Evolutionary conservation across 1,140 invertebrate species (phyloP).

Genomic region (Drosophila biarmipes): DNA sequence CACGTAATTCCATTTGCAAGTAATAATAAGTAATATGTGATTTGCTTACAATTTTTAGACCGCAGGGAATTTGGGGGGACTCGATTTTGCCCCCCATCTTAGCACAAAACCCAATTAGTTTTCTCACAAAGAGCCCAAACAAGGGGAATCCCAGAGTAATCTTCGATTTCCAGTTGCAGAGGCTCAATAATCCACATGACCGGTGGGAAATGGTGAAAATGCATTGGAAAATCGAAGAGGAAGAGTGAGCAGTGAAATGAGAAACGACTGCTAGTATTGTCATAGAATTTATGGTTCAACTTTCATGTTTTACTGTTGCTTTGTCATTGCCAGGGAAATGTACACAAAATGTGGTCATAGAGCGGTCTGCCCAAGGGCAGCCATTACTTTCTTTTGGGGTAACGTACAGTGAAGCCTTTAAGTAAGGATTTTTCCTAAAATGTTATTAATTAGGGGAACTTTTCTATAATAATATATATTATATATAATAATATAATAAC

Average conservation of each 20-base stretch:
- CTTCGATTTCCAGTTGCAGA: slow-evolving; percentile 28
- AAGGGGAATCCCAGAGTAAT: slow-evolving; percentile 23
- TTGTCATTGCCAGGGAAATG: slow-evolving; percentile 16
- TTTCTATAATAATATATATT: too few relatives aligned
- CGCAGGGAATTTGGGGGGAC: not conserved
- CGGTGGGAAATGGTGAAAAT: not conserved
- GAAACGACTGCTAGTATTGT: slow-evolving; percentile 13
- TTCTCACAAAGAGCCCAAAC: slow-evolving; percentile 1
- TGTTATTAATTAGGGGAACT: too few relatives aligned
- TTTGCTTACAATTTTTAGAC: slow-evolving; percentile 4
- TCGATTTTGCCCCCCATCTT: not conserved
- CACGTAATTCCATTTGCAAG: slow-evolving; percentile 16
- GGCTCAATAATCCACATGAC: slow-evolving; percentile 26
- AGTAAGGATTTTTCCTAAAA: too few relatives aligned
- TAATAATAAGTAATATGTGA: slow-evolving; percentile 2
- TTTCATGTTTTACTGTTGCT: slow-evolving; percentile 30
- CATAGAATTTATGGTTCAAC: slow-evolving; percentile 26
- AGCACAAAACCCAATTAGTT: slow-evolving; percentile 27
- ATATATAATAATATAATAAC: too few relatives aligned
- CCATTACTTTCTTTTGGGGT: not conserved
- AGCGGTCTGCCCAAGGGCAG: not conserved
- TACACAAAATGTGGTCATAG: slow-evolving; percentile 17
- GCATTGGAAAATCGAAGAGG: not conserved
- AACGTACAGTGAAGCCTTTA: not conserved
- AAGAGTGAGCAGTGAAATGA: not conserved